Evolutionary conservation across 1,140 invertebrate species (phyloP).

Genomic region (Zaprionus kolodkinae): DNA sequence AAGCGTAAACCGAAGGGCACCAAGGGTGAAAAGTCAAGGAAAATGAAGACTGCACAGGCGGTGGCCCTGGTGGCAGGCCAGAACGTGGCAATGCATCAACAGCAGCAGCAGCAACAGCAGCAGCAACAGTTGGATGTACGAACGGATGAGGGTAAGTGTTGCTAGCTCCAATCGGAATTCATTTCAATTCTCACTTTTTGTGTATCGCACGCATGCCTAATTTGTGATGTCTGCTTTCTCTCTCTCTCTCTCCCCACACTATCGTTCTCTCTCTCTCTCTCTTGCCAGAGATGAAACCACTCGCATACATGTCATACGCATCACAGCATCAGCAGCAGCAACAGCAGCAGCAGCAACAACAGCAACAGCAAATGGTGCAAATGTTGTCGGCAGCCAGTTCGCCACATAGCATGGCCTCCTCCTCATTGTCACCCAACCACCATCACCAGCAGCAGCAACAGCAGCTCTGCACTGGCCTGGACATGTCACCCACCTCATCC

Average conservation of each 20-base stretch:
- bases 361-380: constrained; percentile 44
- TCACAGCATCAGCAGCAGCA: constrained; percentile 53
- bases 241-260: constrained; percentile 31
- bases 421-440: constrained; percentile 63
- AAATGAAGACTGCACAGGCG: constrained; percentile 48
- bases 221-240: constrained; percentile 74
- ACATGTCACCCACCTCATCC: constrained; percentile 68
- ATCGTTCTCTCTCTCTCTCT: background rate
- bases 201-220: constrained; percentile 69
- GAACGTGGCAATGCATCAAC: constrained; percentile 28
- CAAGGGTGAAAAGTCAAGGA: constrained; percentile 70
- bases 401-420: constrained; percentile 71
- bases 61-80: constrained; percentile 41
- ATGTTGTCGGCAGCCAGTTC: constrained; percentile 68
- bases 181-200: constrained; percentile 7
- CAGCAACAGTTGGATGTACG: constrained; percentile 44
- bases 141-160: constrained; percentile 67
- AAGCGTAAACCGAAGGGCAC: constrained; percentile 94
- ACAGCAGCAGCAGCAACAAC: constrained; percentile 45
- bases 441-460: constrained; percentile 63
- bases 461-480: constrained; percentile 59
- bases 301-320: constrained; percentile 75
- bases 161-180: background rate
- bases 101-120: constrained; percentile 27
- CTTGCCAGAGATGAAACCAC: constrained; percentile 62